These are phyloP conservation scores for Caligus rogercresseyi DNA, from an alignment of 1,140 invertebrate species.

Conservation along the genomic window DNA sequence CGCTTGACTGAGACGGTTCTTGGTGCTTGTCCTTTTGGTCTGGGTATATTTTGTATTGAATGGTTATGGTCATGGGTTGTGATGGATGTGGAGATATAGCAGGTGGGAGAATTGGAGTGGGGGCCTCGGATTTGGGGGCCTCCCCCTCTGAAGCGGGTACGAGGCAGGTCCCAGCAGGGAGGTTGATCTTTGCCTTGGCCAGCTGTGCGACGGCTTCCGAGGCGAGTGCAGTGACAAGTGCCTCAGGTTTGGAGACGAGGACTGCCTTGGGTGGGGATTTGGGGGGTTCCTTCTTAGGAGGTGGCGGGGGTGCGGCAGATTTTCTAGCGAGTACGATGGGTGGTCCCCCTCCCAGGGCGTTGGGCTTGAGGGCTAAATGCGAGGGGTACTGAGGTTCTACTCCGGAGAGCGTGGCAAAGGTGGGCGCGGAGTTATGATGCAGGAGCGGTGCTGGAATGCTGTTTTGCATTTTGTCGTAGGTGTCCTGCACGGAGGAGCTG, in stretches of 20 bases:
- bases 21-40: neutral
- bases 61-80: slow-evolving; percentile 14
- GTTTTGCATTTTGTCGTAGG: neutral
- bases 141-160: neutral
- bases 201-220: slow-evolving; percentile 9
- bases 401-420: neutral
- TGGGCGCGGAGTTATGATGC: neutral
- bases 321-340: neutral
- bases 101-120: neutral
- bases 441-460: neutral
- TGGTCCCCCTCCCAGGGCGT: neutral
- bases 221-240: neutral
- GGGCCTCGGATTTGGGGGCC: neutral
- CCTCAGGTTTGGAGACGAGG: slow-evolving; percentile 6
- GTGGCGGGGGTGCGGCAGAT: neutral
- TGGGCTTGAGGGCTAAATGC: neutral
- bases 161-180: slow-evolving; percentile 10
- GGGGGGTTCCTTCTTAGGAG: neutral
- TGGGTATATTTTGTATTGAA: slow-evolving; percentile 17
- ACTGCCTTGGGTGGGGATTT: neutral
- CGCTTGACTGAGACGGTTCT: slow-evolving; percentile 6
- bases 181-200: slow-evolving; percentile 9
- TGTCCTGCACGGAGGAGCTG: neutral
- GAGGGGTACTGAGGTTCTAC: neutral
- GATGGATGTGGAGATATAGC: no score